Percentiles rank a stretch among this genome's conserved stretches.
Conservation (phyloP, 2,113 vertebrate species). For the Connochaetes taurinus region DNA sequence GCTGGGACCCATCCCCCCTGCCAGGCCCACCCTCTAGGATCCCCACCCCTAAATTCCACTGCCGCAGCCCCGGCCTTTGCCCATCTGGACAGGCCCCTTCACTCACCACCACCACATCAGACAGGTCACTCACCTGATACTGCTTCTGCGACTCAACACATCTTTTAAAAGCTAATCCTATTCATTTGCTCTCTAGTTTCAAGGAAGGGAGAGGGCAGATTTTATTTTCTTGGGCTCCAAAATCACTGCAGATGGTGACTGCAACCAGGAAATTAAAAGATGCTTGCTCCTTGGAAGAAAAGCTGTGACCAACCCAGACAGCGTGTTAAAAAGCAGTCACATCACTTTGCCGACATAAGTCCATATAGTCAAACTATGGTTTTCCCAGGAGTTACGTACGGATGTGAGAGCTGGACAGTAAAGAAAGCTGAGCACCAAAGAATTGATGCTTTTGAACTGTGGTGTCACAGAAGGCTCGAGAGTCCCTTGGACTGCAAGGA, state of each 20-base stretch:
- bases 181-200: not conserved
- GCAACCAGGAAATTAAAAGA: not conserved
- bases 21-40: not conserved
- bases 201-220: not conserved
- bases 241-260: not conserved
- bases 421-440: not conserved
- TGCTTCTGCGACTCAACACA: not conserved
- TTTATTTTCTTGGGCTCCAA: not conserved
- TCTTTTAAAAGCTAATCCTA: not conserved
- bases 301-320: not conserved
- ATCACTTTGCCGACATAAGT: accelerated
- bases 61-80: not conserved
- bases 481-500: not conserved
- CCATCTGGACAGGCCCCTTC: not conserved
- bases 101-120: accelerated
- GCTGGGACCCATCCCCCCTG: not conserved
- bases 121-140: not conserved
- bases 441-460: not conserved
- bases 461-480: not conserved
- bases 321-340: not conserved
- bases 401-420: not conserved
- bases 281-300: not conserved
- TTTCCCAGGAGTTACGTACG: not conserved
- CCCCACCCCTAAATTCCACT: not conserved
- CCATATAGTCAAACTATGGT: not conserved